Evolutionary conservation across 2,888 invertebrate species (phyloP).

Genomic region (Agrochola lychnidis): DNA sequence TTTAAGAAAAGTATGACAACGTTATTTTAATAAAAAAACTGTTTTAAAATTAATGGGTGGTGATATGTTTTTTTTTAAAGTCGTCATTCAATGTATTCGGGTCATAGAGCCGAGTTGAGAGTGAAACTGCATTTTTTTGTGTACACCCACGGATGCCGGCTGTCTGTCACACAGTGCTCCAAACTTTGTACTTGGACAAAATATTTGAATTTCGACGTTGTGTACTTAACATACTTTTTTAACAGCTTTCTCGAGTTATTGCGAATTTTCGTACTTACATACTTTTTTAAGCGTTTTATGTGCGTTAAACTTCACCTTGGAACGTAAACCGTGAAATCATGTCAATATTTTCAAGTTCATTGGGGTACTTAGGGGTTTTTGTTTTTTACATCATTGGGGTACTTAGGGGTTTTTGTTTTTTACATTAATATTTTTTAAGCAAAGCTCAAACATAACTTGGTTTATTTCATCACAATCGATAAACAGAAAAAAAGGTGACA

Average conservation of each 20-base stretch:
- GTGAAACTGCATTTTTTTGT: slow-evolving; percentile 80
- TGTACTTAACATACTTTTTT: slow-evolving; percentile 55
- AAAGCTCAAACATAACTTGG: too few relatives aligned
- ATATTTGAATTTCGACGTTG: slow-evolving; percentile 18
- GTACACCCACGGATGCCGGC: slow-evolving; percentile 49
- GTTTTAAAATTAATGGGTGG: not conserved
- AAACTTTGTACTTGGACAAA: slow-evolving; percentile 55
- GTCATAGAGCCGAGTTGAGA: slow-evolving; percentile 72
- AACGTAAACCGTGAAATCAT: slow-evolving; percentile 19
- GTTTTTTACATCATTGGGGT: not conserved
- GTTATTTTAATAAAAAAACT: not conserved
- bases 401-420: not conserved
- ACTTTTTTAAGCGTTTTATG: slow-evolving; percentile 1
- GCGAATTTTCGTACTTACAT: slow-evolving; percentile 26
- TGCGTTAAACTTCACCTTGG: slow-evolving; percentile 32
- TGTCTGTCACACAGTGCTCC: slow-evolving; percentile 59
- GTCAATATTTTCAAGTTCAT: slow-evolving; percentile 31
- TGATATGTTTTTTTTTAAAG: slow-evolving; percentile 53
- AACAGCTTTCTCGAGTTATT: slow-evolving; percentile 41
- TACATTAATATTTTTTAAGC: too few relatives aligned
- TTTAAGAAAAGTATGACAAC: slow-evolving; percentile 13
- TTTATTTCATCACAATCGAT: too few relatives aligned
- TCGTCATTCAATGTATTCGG: slow-evolving; percentile 66
- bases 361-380: not conserved
- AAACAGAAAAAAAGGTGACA: not conserved